Percentiles rank a stretch among this genome's conserved stretches.
Conservation (phyloP, 2,888 invertebrate genomes). For the Agrochola lota region DNA sequence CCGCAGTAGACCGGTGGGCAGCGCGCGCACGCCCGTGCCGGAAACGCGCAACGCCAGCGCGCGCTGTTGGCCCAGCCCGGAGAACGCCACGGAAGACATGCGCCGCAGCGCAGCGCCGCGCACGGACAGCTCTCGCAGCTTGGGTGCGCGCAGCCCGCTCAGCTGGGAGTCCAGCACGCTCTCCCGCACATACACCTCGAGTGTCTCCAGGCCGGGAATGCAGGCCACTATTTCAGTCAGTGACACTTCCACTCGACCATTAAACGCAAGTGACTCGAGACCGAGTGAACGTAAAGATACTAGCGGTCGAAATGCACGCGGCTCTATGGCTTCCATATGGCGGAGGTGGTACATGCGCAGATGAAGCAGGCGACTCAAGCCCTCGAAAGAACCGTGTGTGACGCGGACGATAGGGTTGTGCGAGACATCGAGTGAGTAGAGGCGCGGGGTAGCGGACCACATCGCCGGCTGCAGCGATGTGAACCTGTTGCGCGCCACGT, state of each 20-base stretch:
- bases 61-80: slow-evolving; percentile 92
- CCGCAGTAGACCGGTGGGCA: slow-evolving; percentile 93
- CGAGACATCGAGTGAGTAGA: slow-evolving; percentile 94
- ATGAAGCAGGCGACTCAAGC: slow-evolving; percentile 92
- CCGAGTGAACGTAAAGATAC: slow-evolving; percentile 91
- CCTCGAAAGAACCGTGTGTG: slow-evolving; percentile 91
- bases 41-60: slow-evolving; percentile 93
- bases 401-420: slow-evolving; percentile 94
- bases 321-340: slow-evolving; percentile 92
- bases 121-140: slow-evolving; percentile 93
- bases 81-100: slow-evolving; percentile 93
- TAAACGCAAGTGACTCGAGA: slow-evolving; percentile 91
- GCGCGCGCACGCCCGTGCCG: slow-evolving; percentile 92
- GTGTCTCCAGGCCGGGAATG: slow-evolving; percentile 73
- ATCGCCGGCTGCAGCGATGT: slow-evolving; percentile 92
- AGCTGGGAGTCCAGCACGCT: slow-evolving; percentile 92
- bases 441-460: slow-evolving; percentile 92
- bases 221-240: slow-evolving; percentile 71
- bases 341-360: slow-evolving; percentile 93
- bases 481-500: slow-evolving; percentile 93
- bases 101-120: slow-evolving; percentile 93
- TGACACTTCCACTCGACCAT: slow-evolving; percentile 73
- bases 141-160: slow-evolving; percentile 92
- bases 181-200: slow-evolving; percentile 91
- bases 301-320: slow-evolving; percentile 92